Conservation (phyloP, 2,797 vertebrate species). For the Callimico goeldii region DNA sequence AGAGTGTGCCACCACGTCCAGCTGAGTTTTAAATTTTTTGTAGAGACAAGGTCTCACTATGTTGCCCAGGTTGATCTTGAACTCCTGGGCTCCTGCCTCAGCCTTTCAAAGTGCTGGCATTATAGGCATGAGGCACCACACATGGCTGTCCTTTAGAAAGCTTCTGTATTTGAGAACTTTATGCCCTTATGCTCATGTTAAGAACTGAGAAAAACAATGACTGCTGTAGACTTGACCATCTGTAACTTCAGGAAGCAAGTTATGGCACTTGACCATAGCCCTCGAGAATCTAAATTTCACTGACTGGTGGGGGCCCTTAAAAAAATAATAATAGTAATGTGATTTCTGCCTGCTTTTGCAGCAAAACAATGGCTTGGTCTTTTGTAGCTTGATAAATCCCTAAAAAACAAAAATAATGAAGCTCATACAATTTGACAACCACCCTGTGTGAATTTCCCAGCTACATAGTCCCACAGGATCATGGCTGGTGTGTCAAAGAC, state of each 20-base stretch:
- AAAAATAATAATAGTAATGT: neutral
- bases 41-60: neutral
- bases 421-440: neutral
- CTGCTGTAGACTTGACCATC: neutral
- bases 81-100: neutral
- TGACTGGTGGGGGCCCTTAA: neutral
- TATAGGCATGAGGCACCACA: neutral
- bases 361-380: neutral
- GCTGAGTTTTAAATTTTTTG: neutral
- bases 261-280: neutral
- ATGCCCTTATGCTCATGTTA: neutral
- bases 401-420: conserved; percentile 26
- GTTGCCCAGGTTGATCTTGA: neutral
- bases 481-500: neutral
- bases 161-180: conserved; percentile 5
- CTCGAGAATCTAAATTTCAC: conserved; percentile 35
- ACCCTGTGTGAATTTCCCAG: neutral
- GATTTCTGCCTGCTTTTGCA: neutral
- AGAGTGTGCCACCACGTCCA: neutral
- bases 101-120: neutral
- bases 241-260: conserved; percentile 31
- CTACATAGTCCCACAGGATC: neutral
- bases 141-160: neutral
- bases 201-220: conserved; percentile 30
- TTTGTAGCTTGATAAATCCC: conserved; percentile 6